These are phyloP conservation scores for Atractosteus spatula DNA, from an alignment of 2,113 vertebrate genomes.

Conservation along the genomic window DNA sequence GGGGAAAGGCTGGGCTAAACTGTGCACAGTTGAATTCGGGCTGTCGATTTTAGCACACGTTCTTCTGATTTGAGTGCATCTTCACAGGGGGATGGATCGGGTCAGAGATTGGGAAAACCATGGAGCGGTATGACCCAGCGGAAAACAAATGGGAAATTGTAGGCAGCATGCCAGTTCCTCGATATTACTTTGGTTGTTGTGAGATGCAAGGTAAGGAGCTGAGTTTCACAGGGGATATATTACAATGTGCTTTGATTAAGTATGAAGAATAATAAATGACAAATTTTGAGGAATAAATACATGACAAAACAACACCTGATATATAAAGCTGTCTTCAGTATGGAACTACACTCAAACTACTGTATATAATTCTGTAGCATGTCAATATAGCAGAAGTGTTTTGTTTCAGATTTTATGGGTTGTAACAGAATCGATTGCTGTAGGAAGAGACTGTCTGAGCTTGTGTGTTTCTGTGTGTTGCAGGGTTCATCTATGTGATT, in stretches of 20 bases:
- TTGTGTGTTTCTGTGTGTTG: neutral
- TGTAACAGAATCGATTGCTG: too few species aligned
- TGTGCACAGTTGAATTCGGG: too few species aligned
- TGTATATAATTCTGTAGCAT: too few species aligned
- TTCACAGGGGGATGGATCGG: constrained; percentile 88
- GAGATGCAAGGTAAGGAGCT: constrained; percentile 85
- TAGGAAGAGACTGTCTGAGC: too few species aligned
- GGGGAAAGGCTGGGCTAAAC: too few species aligned
- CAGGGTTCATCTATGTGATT: constrained; percentile 91
- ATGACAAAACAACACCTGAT: too few species aligned
- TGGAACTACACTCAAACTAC: too few species aligned
- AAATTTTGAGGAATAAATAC: too few species aligned
- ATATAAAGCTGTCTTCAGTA: too few species aligned
- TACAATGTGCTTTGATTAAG: too few species aligned
- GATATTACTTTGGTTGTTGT: constrained; percentile 94
- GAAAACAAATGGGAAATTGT: constrained; percentile 94
- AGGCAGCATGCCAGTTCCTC: constrained; percentile 85
- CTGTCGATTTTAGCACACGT: too few species aligned
- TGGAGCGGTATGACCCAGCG: constrained; percentile 93
- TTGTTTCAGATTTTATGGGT: neutral
- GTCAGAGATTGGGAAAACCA: constrained; percentile 92
- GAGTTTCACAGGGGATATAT: neutral
- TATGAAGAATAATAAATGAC: neutral
- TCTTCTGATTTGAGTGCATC: constrained; percentile 18
- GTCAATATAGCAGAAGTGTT: too few species aligned